A percentile compares a stretch with the other conserved stretches of the same genome.
Evolutionary conservation across 2,797 vertebrate genomes (phyloP).

Genomic region (Cyprinodon diabolis): DNA sequence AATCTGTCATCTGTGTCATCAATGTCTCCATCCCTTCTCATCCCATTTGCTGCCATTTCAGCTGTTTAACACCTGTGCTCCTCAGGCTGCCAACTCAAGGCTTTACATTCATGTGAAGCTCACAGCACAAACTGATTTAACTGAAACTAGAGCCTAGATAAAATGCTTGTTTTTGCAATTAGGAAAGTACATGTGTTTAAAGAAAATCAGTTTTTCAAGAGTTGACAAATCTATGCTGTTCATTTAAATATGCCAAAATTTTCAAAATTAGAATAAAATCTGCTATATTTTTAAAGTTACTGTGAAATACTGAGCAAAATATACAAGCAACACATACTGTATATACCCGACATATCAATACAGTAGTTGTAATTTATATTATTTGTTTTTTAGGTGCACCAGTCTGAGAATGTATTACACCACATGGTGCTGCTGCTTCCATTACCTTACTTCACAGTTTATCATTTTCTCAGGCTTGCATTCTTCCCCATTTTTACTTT

Average conservation of each 20-base stretch:
- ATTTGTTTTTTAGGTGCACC: background rate
- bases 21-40: background rate
- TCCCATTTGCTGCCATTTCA: conserved; percentile 7
- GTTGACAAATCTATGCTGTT: background rate
- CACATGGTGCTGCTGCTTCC: background rate
- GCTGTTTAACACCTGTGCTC: conserved; percentile 14
- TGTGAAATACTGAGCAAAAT: background rate
- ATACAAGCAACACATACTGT: too few relatives aligned
- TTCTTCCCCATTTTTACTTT: background rate
- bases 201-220: conserved; percentile 17
- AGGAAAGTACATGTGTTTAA: background rate
- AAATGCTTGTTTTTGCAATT: conserved; percentile 2
- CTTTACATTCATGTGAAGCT: conserved; percentile 2
- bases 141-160: conserved; percentile 18
- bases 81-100: background rate
- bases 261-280: background rate
- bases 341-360: too few relatives aligned
- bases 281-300: background rate
- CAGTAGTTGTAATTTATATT: too few relatives aligned
- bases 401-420: background rate
- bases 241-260: background rate
- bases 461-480: background rate
- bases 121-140: background rate
- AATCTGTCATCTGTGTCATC: background rate
- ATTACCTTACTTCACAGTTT: background rate